Evolutionary conservation across 92 coral and sea anemone species (phyloP), one percentile per base, ranked within the genome.

Genomic region (Desmophyllum pertusum): DNA sequence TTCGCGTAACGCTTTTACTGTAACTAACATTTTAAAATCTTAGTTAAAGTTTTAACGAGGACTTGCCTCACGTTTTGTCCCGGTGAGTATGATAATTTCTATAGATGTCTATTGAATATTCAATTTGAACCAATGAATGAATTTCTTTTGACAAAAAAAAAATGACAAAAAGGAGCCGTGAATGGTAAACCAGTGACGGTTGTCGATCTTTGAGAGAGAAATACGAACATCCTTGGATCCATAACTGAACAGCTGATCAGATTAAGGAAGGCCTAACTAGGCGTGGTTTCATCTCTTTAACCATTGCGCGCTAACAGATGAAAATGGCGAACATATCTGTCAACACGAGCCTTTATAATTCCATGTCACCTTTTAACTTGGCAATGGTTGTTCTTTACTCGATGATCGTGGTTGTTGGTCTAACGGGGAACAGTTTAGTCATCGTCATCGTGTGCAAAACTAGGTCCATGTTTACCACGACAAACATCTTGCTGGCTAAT

Each of bases 381-480:
- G 6, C 66, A 3, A 27, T 83, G 57, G 73, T 62, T 17, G 33
- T 83, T 30, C 73, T 83, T 23, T 83, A 83, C n/a, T 41, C 73
- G 35, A 9, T 65, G 62, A 83, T 74, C 57, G 74, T 83, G 0
- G n/a, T 83, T 10, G 37, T 40, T 5, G 81, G 81, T 42, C 37
- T 83, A 4, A 5, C 48, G 31, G 87, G 87, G 71, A 83, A 83
- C 38, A 45, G 73, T 21, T 59, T 83, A 3, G 81, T 75, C 39
- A 45, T 73, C 61, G 17, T 72, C 15, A 83, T 83, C 25, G 87
- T 83, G 30, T 61, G 37, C 27, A 73, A 75, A 61, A 74, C 72
- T 13, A 83, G 81, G 17, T 59, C 81, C 11, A 83, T 83, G 87
- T 25, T 68, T 1, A 41, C 87, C 21, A 19, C 87, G 4, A 83